Base-by-base conservation (phyloP, 2,888 invertebrate species). In the Phlogophora meticulosa region DNA sequence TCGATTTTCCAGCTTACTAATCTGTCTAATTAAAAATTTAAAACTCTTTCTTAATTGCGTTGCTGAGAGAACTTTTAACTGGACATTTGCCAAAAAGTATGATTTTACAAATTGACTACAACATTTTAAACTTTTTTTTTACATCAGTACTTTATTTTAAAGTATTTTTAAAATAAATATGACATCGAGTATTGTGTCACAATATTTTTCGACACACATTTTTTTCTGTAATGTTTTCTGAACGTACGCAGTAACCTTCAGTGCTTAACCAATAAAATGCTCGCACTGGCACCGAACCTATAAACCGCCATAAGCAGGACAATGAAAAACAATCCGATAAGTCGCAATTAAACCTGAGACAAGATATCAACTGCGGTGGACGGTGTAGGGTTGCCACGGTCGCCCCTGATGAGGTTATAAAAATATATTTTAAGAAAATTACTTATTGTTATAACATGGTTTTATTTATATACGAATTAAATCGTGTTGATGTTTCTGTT, bases 301-400 rank as follows among this genome's bases (percentile, higher is more conserved):
- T 78, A 78, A 78, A 76, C 65, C 53, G 56, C 81, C 56, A 71
- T 78, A 79, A 74, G 70, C 61, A 78, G 81, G 83, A 87, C 87
- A 85, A 85, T 87, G 88, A 87, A 87, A 82, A 85, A 83, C 84
- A 86, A 87, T 85, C 70, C 82, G 87, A 85, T 87, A 87, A 85
- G 77, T 74, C 53, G 79, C 84, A 82, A 85, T 87, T 83, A 85
- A 87, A 87, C 86, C 59, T 83, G 87, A 84, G 78, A 76, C 85
- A 68, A 53, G 67, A 83, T 87, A 87, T 87, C 76, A 84, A 76
- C 81, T 69, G 72, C 78, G 53, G 28, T 78, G 81, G 76, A 71
- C 49, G 45, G 52, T n/a, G 20, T 80, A 87, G 87, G 88, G 88
- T 11, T 87, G 77, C 38, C 66, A 67, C 73, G 88, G 87, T 11